Evolutionary conservation across 2,797 vertebrate genomes (phyloP), one percentile per base, ranked within the genome.

Genomic region (Danio albolineatus): DNA sequence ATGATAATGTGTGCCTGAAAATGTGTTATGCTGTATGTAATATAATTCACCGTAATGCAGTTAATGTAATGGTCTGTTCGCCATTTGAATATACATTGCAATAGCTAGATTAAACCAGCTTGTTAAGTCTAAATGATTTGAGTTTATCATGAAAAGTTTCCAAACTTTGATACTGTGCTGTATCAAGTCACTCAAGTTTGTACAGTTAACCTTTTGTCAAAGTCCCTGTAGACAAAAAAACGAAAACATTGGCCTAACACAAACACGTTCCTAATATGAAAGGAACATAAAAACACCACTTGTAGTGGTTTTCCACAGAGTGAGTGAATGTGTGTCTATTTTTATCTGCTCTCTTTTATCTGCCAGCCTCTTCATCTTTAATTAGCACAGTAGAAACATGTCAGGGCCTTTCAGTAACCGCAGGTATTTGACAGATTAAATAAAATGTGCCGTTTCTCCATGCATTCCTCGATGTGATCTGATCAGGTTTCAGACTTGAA

Each of bases 401-500:
- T 89, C 78, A 54, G 81, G 84, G 85, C 83, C 51, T 78, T 49
- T 43, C 64, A 77, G 72, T 87, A 86, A 89, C 83, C 85, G 38
- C 87, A 87, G 79, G 78, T 83, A 83, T 76, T 83, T 89, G 86
- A 86, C 86, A 90, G 85, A 83, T 85, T 64, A 73, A 80, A 82
- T 82, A 71, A 78, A 77, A 76, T 74, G 57, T 77, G 60, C 71
- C 81, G 83, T 80, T 86, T 84, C 81, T 66, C 21, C 57, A 76
- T n/a, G 36, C 86, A 86, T 90, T 90, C 85, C 80, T 89, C 81
- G 60, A 77, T 83, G 78, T 17, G 41, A 80, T 69, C 73, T 65
- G 73, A 76, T 78, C 75, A 76, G 53, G 64, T 38, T 74, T 56
- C 60, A 62, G 74, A 81, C 87, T 82, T 87, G 76, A 87, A 86